A percentile compares a stretch with the other conserved stretches of the same genome.
Evolutionary conservation across 1,140 invertebrate genomes (phyloP).

Genomic region (Prorops nasuta): DNA sequence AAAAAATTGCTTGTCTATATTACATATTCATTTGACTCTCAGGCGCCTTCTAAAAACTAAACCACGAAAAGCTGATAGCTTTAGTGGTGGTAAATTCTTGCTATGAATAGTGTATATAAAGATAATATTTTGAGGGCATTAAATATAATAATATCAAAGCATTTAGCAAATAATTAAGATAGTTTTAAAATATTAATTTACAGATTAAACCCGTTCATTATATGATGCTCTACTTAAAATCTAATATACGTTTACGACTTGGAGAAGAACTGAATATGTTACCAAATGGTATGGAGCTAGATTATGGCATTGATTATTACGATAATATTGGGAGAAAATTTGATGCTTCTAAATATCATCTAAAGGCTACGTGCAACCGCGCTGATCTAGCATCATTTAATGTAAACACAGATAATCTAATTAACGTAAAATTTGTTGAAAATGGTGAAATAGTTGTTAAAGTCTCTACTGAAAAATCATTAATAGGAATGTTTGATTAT

Average conservation of each 20-base stretch:
- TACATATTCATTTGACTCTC: neutral
- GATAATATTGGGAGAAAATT: constrained; percentile 51
- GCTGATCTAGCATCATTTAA: constrained; percentile 44
- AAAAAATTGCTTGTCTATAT: no score
- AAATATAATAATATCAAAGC: neutral
- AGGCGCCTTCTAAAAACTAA: no score
- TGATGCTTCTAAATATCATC: constrained; percentile 39
- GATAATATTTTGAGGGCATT: no score
- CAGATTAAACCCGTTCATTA: constrained; percentile 55
- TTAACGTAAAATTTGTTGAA: constrained; percentile 45
- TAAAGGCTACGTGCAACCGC: constrained; percentile 42
- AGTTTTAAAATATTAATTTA: constrained; percentile 7
- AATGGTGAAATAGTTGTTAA: constrained; percentile 50
- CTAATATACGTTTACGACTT: constrained; percentile 41
- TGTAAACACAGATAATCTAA: constrained; percentile 25
- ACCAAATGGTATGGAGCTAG: constrained; percentile 53
- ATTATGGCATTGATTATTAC: constrained; percentile 47
- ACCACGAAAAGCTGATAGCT: no score
- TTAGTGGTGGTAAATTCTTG: no score
- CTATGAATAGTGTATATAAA: no score
- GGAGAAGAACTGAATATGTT: constrained; percentile 53
- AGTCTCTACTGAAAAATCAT: constrained; percentile 45
- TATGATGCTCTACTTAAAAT: constrained; percentile 51
- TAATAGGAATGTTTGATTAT: constrained; percentile 50
- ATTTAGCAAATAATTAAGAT: neutral